Evolutionary conservation across 2,113 vertebrate species (phyloP).

Genomic region (Nicator chloris): DNA sequence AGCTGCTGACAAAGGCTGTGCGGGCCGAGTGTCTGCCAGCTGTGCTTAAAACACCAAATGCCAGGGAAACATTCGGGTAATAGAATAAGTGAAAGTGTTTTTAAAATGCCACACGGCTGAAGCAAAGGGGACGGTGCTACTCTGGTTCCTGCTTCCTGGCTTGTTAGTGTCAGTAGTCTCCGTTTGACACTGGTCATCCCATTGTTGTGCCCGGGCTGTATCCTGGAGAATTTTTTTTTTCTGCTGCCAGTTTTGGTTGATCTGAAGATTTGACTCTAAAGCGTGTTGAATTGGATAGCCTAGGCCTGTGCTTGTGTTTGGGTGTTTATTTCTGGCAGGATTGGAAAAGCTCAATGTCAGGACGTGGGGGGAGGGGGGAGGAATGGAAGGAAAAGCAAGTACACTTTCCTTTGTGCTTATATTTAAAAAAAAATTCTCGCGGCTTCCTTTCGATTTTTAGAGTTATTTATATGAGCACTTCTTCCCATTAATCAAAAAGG

Average conservation of each 20-base stretch:
- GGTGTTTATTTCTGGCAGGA: constrained; percentile 18
- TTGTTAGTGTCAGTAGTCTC: constrained; percentile 18
- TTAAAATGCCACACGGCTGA: not conserved
- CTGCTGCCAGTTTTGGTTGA: not conserved
- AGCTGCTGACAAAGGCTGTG: constrained; percentile 68
- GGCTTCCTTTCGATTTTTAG: not conserved
- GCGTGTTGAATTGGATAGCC: not conserved
- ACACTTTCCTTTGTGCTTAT: constrained; percentile 11
- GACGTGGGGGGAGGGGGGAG: not conserved
- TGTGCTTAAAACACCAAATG: not conserved
- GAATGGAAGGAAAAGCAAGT: not conserved
- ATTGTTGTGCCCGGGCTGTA: constrained; percentile 1
- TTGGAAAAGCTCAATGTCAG: not conserved
- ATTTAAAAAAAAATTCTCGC: not conserved
- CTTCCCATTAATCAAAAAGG: not conserved
- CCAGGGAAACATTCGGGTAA: not conserved
- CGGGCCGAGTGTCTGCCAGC: constrained; percentile 4
- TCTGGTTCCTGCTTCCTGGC: constrained; percentile 12
- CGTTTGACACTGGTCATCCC: constrained; percentile 52
- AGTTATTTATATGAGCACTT: not conserved
- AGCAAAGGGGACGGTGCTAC: not conserved
- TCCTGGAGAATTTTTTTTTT: not conserved
- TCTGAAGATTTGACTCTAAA: not conserved
- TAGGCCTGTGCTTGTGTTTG: not conserved
- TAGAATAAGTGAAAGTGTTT: not conserved